Evolutionary conservation across 1,140 invertebrate species (phyloP).

Genomic region (Prorops nasuta): DNA sequence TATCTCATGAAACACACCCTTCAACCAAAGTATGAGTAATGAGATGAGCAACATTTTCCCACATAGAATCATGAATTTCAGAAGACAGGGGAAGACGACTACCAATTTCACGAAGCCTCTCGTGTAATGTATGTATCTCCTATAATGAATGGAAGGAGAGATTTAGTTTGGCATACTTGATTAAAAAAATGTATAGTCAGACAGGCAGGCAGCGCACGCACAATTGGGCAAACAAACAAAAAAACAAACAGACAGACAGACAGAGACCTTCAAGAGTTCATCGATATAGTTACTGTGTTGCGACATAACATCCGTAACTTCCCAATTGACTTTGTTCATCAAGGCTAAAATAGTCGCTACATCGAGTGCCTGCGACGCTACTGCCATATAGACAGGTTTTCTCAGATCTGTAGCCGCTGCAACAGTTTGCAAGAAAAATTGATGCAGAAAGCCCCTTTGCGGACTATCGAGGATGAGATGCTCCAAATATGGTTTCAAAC

Average conservation of each 20-base stretch:
- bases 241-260: no score
- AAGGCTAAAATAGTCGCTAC: slow-evolving; percentile 72
- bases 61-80: slow-evolving; percentile 71
- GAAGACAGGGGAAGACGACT: slow-evolving; percentile 68
- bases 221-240: no score
- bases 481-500: slow-evolving; percentile 79
- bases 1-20: slow-evolving; percentile 64
- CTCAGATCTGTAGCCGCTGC: slow-evolving; percentile 71
- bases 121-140: slow-evolving; percentile 77
- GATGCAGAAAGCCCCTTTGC: slow-evolving; percentile 56
- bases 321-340: slow-evolving; percentile 96
- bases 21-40: slow-evolving; percentile 87
- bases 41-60: slow-evolving; percentile 84
- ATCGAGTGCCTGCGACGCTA: slow-evolving; percentile 78
- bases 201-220: no score
- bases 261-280: slow-evolving; percentile 64
- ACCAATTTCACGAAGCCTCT: slow-evolving; percentile 70
- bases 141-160: slow-evolving; percentile 45
- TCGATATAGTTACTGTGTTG: slow-evolving; percentile 91
- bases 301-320: slow-evolving; percentile 91
- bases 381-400: slow-evolving; percentile 81
- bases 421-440: slow-evolving; percentile 76
- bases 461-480: slow-evolving; percentile 62
- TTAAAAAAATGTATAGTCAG: no score
- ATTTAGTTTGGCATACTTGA: not conserved